Evolutionary conservation across 2,797 vertebrate species (phyloP).

Genomic region (Falco berigora): DNA sequence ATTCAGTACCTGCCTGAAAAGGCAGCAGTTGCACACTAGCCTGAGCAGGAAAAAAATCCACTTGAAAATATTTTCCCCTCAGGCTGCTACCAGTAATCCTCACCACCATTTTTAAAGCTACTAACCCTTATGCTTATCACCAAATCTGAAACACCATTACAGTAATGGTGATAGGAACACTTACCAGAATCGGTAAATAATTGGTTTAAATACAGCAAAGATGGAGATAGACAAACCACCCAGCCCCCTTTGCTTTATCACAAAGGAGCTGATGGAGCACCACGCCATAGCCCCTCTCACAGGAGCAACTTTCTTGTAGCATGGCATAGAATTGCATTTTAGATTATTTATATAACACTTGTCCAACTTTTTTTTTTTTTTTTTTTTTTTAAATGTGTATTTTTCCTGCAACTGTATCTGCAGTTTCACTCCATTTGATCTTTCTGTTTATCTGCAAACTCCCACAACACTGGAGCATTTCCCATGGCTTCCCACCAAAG

Average conservation of each 20-base stretch:
- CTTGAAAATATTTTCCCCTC: neutral
- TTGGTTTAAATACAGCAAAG: neutral
- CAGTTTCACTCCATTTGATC: neutral
- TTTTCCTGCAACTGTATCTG: neutral
- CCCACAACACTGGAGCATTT: neutral
- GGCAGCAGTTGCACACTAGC: neutral
- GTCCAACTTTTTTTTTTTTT: neutral
- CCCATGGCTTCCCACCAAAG: neutral
- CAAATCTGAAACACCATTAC: neutral
- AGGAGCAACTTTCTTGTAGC: neutral
- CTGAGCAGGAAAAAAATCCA: neutral
- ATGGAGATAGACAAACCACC: neutral
- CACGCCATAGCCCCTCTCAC: neutral
- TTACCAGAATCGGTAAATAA: neutral
- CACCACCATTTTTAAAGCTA: neutral
- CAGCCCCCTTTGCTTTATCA: neutral
- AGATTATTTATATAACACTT: neutral
- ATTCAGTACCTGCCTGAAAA: neutral
- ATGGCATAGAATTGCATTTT: neutral
- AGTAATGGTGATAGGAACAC: neutral
- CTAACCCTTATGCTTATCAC: neutral
- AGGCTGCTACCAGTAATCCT: neutral
- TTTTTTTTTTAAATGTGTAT: fast-evolving
- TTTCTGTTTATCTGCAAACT: conserved; percentile 1
- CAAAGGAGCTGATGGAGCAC: neutral